A percentile compares a stretch with the other conserved stretches of the same genome.
phyloP scores from a whole-genome alignment of 2,888 invertebrate species.

The Ormia ochracea region DNA sequence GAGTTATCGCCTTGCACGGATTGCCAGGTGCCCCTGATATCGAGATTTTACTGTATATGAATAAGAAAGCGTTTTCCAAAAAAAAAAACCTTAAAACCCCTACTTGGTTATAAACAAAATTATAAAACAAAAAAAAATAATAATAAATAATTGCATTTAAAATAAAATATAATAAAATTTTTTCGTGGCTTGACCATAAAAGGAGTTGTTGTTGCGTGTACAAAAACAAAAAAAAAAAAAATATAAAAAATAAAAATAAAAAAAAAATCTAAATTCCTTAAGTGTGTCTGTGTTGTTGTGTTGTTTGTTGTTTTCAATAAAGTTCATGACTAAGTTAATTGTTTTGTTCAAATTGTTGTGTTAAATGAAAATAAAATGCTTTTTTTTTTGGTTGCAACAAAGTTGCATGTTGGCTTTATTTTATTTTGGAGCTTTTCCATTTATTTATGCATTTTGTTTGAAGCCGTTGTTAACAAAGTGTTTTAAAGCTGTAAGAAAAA shows the following conservation, averaged over 20 bases:
- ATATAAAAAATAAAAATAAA: no score
- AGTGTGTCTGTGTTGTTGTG: background rate
- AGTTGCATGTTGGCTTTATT: conserved; percentile 21
- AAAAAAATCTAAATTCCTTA: conserved; percentile 10
- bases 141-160: background rate
- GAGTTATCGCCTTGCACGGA: no score
- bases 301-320: background rate
- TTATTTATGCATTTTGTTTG: conserved; percentile 3
- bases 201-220: conserved; percentile 11
- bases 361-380: conserved; percentile 1
- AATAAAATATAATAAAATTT: conserved; percentile 11
- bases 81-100: conserved; percentile 9
- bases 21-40: no score
- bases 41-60: no score
- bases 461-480: conserved; percentile 37
- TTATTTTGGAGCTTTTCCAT: background rate
- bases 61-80: background rate
- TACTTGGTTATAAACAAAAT: conserved; percentile 30
- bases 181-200: conserved; percentile 23
- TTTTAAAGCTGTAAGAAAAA: background rate
- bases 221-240: no score
- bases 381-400: background rate
- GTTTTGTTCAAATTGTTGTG: background rate
- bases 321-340: conserved; percentile 15
- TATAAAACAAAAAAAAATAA: background rate